Evolutionary conservation across 2,113 vertebrate species (phyloP), one percentile per base, ranked within the genome.

Genomic region (Cepphus grylle): DNA sequence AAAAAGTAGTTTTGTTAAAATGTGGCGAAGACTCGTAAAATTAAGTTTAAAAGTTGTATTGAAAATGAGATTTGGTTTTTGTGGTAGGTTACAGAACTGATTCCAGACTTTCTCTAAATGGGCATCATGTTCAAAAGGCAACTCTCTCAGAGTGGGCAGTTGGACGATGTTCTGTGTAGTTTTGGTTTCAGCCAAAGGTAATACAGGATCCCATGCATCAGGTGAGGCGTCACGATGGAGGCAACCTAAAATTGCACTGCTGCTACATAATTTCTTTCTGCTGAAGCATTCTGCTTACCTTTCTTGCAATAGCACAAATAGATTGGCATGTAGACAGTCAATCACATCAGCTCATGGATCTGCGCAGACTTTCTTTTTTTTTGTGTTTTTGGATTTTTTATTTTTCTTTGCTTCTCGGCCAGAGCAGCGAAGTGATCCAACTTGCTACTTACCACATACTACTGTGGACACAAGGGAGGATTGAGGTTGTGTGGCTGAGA

Each of bases 101-200:
- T 59, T 79, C 38, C 36, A 72, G 30, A 26, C 25, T 1, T 56
- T 52, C 65, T 71, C 30, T 40, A 56, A 59, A 62, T 8, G 13
- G 21, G 2, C 25, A 3, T 27, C 1, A 2, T 71, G 29, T 58
- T 91, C 30, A 40, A 19, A 81, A 73, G 47, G 21, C 32, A 81
- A 0, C 15, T 88, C 22, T 5, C 12, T 13, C 32, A 47, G 38
- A 9, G 1, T 0, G 0, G 9, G 6, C 19, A 13, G 14, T 11
- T 84, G 70, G 69, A 40, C 13, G 58, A 38, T 10, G 50, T 65
- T 55, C 50, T 18, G 19, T 23, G 27, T n/a, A 25, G 49, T 27
- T 81, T 53, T 42, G 32, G 19, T 62, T 92, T 70, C 67, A 66
- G 38, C 21, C 34, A 36, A 53, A 77, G 50, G 12, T 43, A n/a